Conservation (phyloP, 2,888 invertebrate species). For the Metalampra italica region DNA sequence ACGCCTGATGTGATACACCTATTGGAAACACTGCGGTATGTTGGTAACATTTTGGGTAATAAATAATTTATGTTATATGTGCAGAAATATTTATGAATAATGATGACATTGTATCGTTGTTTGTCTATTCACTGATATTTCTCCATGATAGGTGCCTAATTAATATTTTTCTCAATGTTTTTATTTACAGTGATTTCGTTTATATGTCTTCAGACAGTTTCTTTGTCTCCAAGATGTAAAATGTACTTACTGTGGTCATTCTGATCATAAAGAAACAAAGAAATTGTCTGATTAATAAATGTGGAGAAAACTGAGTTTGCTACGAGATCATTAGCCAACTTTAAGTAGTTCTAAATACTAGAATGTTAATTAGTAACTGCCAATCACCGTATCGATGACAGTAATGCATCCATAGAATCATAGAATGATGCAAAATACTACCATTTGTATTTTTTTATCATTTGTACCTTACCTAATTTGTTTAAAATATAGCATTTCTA, state of each 20-base stretch:
- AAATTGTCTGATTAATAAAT: constrained; percentile 2
- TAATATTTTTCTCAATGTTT: constrained; percentile 29
- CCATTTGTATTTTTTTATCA: too few relatives aligned
- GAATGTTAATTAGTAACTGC: too few relatives aligned
- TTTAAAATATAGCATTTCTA: too few relatives aligned
- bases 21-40: constrained; percentile 81
- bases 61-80: constrained; percentile 44
- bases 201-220: constrained; percentile 30
- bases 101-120: constrained; percentile 9
- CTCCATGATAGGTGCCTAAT: constrained; percentile 49
- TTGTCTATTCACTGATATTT: constrained; percentile 45
- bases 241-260: background rate
- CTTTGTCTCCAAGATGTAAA: constrained; percentile 21
- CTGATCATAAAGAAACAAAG: constrained; percentile 2
- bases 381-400: too few relatives aligned
- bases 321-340: background rate
- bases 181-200: constrained; percentile 19
- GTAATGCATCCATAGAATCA: too few relatives aligned
- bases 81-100: constrained; percentile 62
- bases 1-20: constrained; percentile 83
- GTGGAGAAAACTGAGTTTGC: background rate
- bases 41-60: constrained; percentile 32
- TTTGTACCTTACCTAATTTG: too few relatives aligned
- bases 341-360: too few relatives aligned
- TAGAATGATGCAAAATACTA: too few relatives aligned